phyloP scores from a whole-genome alignment of 2,797 vertebrate genomes.

The Hoplostethus atlanticus region DNA sequence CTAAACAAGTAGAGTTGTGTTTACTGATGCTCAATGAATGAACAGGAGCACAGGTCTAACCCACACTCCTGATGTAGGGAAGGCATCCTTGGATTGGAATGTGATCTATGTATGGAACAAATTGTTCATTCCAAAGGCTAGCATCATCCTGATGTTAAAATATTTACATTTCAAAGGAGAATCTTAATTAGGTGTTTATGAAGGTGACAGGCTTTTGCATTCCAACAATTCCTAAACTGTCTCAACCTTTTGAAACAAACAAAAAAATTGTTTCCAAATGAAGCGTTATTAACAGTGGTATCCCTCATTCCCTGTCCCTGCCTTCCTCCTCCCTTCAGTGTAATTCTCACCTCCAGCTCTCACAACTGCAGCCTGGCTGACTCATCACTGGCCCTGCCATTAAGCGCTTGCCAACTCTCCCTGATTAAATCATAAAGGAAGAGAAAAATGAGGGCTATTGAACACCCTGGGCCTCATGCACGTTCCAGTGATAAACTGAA shows the following conservation, averaged over 20 bases:
- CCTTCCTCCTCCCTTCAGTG: slow-evolving; percentile 71
- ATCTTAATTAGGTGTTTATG: slow-evolving; percentile 53
- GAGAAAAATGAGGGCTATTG: slow-evolving; percentile 68
- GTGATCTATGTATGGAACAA: slow-evolving; percentile 67
- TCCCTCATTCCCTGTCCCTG: slow-evolving; percentile 61
- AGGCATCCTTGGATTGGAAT: slow-evolving; percentile 56
- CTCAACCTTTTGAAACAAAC: slow-evolving; percentile 3
- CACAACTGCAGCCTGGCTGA: slow-evolving; percentile 83
- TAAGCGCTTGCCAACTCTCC: slow-evolving; percentile 82
- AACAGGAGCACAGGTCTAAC: slow-evolving; percentile 7
- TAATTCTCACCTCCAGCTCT: slow-evolving; percentile 85
- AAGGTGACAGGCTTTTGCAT: slow-evolving; percentile 40
- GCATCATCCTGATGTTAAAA: slow-evolving; percentile 47
- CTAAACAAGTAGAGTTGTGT: slow-evolving; percentile 24
- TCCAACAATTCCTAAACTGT: slow-evolving; percentile 47
- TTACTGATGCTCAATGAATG: slow-evolving; percentile 26
- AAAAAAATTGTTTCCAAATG: slow-evolving; percentile 42
- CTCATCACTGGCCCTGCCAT: slow-evolving; percentile 84
- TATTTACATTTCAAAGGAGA: slow-evolving; percentile 63
- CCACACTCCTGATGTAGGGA: slow-evolving; percentile 56
- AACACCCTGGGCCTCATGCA: slow-evolving; percentile 65
- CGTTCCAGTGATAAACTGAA: slow-evolving; percentile 70
- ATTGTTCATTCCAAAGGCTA: slow-evolving; percentile 57
- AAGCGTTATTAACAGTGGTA: slow-evolving; percentile 55
- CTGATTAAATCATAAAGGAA: slow-evolving; percentile 84